Evolutionary conservation across 2,888 invertebrate species (phyloP), one percentile per base, ranked within the genome.

Genomic region (Pandemis cinnamomeana): DNA sequence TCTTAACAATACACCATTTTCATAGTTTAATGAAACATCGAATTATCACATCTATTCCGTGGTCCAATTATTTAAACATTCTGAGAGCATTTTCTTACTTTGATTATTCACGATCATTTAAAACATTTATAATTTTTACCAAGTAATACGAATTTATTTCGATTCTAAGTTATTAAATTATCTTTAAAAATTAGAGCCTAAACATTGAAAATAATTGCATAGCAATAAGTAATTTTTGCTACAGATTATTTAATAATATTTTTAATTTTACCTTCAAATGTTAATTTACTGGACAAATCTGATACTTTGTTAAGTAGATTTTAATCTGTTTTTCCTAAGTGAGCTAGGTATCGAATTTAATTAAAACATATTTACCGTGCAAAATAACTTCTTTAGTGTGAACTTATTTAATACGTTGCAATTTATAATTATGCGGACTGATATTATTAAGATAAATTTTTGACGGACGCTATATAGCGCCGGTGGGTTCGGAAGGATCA

Each of bases 1-100:
- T 58, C 27, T 58, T 58, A 58, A 58, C 5, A 46, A 63, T 44
- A 63, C 20, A 46, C 7, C 71, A 63, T 69, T 48, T 48, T 41
- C 48, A 60, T 55, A 74, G n/a, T 48, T 71, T 53, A 46, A 71
- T 67, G 74, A 55, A 60, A 71, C 11, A 20, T 71, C 20, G 70
- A 53, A 67, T 70, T 74, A 74, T 74, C 74, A 74, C 74, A 74
- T 74, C 70, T 44, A 74, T 61, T 74, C 55, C 74, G 46, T 74
- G 74, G 74, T 74, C 74, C 74, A 42, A 67, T 62, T 67, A 55
- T 64, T 66, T 73, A 70, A 11, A 66, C 67, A 72, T 61, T 53
- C 42, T 73, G 60, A 58, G 68, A 72, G 67, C 44, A 46, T 20
- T 20, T 6, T 46, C 27, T 27, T 27, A 58, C 58, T 20, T 27